phyloP scores from a whole-genome alignment of 1,140 invertebrate species.

The Bombus soroeensis region DNA sequence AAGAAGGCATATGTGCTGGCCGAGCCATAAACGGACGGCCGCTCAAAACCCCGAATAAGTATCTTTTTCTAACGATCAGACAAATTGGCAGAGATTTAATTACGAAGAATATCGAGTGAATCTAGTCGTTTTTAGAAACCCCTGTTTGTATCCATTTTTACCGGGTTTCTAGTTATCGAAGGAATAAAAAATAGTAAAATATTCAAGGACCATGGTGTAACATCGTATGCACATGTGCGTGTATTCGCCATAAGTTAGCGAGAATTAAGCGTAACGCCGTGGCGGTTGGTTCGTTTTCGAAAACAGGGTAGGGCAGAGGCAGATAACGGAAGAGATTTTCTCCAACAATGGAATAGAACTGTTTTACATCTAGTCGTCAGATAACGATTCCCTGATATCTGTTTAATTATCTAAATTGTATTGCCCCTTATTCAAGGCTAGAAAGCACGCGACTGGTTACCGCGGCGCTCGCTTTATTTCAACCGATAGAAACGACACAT shows the following conservation, averaged over 20 bases:
- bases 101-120: too few relatives aligned
- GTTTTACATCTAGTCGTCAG: slow-evolving; percentile 61
- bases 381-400: slow-evolving; percentile 68
- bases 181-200: neutral
- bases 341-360: slow-evolving; percentile 42
- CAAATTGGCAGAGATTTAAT: neutral
- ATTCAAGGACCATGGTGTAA: neutral
- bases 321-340: slow-evolving; percentile 35
- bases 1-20: too few relatives aligned
- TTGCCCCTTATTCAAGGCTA: slow-evolving; percentile 60
- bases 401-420: slow-evolving; percentile 77
- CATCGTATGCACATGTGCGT: neutral
- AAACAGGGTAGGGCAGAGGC: slow-evolving; percentile 2
- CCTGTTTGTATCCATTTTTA: neutral
- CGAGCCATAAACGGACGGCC: too few relatives aligned
- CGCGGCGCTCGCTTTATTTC: slow-evolving; percentile 23
- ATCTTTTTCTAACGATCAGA: neutral
- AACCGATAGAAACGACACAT: slow-evolving; percentile 11
- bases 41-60: too few relatives aligned
- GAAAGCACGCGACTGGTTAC: slow-evolving; percentile 47
- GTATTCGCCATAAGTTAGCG: neutral
- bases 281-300: slow-evolving; percentile 13
- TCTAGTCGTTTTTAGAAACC: neutral
- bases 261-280: neutral
- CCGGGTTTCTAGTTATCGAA: neutral